phyloP scores from a whole-genome alignment of 2,888 invertebrate genomes.

The Ametastegia equiseti region DNA sequence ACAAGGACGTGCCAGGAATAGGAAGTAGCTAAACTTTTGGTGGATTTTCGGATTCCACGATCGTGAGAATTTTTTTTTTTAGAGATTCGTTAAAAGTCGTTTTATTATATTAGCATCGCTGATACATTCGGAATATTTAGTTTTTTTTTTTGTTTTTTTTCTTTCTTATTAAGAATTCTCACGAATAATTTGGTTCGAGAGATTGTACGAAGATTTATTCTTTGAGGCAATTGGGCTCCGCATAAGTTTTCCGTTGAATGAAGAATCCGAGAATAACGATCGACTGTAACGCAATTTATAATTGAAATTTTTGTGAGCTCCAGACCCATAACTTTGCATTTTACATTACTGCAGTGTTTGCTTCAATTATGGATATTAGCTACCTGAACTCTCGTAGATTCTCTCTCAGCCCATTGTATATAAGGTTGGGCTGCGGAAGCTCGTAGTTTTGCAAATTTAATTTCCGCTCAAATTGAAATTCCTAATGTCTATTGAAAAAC shows the following conservation, averaged over 20 bases:
- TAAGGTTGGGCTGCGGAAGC: neutral
- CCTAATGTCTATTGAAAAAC: slow-evolving; percentile 45
- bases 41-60: neutral
- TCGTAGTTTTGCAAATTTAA: slow-evolving; percentile 41
- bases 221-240: neutral
- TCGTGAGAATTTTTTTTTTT: slow-evolving; percentile 3
- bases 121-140: too few species aligned
- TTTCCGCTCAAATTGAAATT: slow-evolving; percentile 40
- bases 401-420: neutral
- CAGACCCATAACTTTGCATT: slow-evolving; percentile 9
- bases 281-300: slow-evolving; percentile 13
- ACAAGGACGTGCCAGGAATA: slow-evolving; percentile 16
- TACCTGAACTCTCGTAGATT: slow-evolving; percentile 21
- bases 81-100: neutral
- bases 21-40: neutral
- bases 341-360: slow-evolving; percentile 29
- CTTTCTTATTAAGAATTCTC: too few species aligned
- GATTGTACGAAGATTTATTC: neutral
- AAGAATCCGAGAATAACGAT: neutral
- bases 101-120: neutral
- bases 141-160: too few species aligned
- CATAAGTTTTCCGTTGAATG: neutral
- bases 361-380: slow-evolving; percentile 40
- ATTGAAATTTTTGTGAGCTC: neutral
- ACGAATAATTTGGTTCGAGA: neutral